Evolutionary conservation across 2,113 vertebrate genomes (phyloP).

Genomic region (Thamnophis sirtalis): DNA sequence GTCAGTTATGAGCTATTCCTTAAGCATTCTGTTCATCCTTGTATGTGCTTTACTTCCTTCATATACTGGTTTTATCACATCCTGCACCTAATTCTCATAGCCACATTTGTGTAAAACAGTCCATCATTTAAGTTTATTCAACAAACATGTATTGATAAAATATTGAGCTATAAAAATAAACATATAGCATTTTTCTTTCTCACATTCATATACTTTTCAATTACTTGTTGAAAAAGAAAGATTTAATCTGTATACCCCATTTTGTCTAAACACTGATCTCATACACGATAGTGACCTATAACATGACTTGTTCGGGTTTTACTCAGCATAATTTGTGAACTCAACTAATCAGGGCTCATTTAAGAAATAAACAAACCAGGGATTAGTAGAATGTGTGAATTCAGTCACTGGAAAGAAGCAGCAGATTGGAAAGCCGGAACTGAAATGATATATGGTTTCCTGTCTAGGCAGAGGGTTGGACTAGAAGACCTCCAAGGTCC

Average conservation of each 20-base stretch:
- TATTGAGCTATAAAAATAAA: too few relatives aligned
- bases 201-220: not conserved
- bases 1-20: not conserved
- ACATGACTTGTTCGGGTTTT: not conserved
- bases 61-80: not conserved
- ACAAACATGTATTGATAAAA: not conserved
- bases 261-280: not conserved
- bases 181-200: not conserved
- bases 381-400: not conserved
- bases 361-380: not conserved
- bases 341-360: not conserved
- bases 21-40: not conserved
- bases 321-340: not conserved
- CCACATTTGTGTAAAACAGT: not conserved
- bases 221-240: not conserved
- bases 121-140: not conserved
- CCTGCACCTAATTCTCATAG: not conserved
- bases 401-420: not conserved
- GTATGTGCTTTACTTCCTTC: not conserved
- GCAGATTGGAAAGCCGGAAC: not conserved
- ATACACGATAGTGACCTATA: not conserved
- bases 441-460: too few relatives aligned
- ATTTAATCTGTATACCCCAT: not conserved
- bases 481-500: too few relatives aligned
- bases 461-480: too few relatives aligned